These are phyloP conservation scores for Sorex maritimensis DNA, from an alignment of 2,797 vertebrate genomes.

Conservation along the genomic window DNA sequence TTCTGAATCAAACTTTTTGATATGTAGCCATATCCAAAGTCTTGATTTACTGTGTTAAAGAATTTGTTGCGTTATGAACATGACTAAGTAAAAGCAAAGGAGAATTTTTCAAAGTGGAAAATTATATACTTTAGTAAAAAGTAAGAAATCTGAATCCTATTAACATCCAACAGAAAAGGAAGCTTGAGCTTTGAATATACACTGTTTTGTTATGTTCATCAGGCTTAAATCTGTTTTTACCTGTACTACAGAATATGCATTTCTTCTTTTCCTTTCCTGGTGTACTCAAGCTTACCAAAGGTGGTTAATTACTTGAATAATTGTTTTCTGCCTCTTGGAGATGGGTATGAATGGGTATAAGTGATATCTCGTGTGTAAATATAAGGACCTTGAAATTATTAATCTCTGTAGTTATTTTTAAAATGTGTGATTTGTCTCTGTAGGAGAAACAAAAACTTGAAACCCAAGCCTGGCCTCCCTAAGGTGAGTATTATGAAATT, in stretches of 20 bases:
- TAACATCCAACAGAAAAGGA: slow-evolving; percentile 47
- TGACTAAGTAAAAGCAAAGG: background rate
- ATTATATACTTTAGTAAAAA: slow-evolving; percentile 57
- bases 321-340: slow-evolving; percentile 41
- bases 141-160: slow-evolving; percentile 3
- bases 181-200: slow-evolving; percentile 23
- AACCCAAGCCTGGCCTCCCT: slow-evolving; percentile 95
- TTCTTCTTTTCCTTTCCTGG: background rate
- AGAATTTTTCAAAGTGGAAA: slow-evolving; percentile 59
- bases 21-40: background rate
- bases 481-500: slow-evolving; percentile 93
- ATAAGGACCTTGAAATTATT: slow-evolving; percentile 53
- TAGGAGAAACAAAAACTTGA: slow-evolving; percentile 98
- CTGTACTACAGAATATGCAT: background rate
- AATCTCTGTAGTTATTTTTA: slow-evolving; percentile 28
- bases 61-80: slow-evolving; percentile 28
- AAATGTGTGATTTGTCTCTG: slow-evolving; percentile 80
- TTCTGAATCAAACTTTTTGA: background rate
- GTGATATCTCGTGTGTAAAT: background rate
- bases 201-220: background rate
- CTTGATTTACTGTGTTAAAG: background rate
- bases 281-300: slow-evolving; percentile 41
- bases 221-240: slow-evolving; percentile 31
- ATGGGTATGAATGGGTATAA: background rate
- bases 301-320: slow-evolving; percentile 48